These are phyloP conservation scores for Octonoba sinensis DNA, from an alignment of 2,888 invertebrate genomes.

Conservation along the genomic window DNA sequence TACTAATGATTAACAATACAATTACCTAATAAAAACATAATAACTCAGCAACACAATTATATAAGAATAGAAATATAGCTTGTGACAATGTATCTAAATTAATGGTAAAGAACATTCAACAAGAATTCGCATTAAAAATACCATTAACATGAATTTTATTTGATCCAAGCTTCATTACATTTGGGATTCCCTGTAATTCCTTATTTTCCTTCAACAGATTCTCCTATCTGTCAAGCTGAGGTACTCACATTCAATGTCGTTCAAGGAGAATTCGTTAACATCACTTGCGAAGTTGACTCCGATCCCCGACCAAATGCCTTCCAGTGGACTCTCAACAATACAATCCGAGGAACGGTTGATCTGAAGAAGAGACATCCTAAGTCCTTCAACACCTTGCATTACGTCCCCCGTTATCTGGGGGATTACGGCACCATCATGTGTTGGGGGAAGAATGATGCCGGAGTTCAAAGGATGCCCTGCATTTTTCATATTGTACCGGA, in stretches of 20 bases:
- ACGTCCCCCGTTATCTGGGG: constrained; percentile 43
- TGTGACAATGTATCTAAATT: no score
- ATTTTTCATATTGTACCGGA: constrained; percentile 46
- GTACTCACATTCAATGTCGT: constrained; percentile 22
- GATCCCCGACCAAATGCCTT: constrained; percentile 44
- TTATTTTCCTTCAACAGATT: constrained; percentile 27
- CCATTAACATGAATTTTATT: no score
- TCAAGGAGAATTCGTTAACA: constrained; percentile 48
- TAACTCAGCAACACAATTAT: no score
- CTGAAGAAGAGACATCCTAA: constrained; percentile 36
- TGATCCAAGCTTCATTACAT: no score
- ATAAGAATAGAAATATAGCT: no score
- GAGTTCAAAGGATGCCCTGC: constrained; percentile 50
- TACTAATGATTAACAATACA: no score
- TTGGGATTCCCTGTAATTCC: no score
- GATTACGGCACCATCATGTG: constrained; percentile 57
- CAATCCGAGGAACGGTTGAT: constrained; percentile 32
- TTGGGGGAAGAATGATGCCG: constrained; percentile 57
- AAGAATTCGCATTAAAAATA: no score
- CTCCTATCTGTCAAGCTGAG: constrained; percentile 42
- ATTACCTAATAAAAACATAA: no score
- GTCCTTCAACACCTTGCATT: constrained; percentile 29
- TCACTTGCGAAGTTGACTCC: constrained; percentile 51
- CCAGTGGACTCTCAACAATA: constrained; percentile 57
- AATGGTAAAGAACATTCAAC: no score